Conservation (phyloP, 2,113 vertebrate species). For the Tachysurus vachellii region DNA sequence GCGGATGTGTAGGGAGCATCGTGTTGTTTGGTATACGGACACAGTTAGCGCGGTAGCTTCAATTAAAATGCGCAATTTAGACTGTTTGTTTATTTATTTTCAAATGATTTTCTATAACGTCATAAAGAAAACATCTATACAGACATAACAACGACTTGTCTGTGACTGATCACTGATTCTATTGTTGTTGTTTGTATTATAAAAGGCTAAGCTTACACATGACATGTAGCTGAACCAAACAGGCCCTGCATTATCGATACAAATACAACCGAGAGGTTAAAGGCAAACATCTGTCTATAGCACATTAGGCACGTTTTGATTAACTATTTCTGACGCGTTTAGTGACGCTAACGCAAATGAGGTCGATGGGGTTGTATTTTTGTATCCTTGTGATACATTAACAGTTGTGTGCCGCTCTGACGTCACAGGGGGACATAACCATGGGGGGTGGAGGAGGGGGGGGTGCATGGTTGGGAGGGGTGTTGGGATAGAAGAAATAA, state of each 20-base stretch:
- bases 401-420: background rate
- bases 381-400: background rate
- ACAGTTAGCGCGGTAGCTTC: conserved; percentile 2
- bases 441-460: too few relatives aligned
- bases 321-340: too few relatives aligned
- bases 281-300: background rate
- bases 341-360: too few relatives aligned
- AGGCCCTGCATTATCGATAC: background rate
- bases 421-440: background rate
- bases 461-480: too few relatives aligned
- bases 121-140: background rate
- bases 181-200: background rate
- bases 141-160: background rate
- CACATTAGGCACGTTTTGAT: background rate
- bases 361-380: background rate
- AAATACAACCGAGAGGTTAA: background rate
- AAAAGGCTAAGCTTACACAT: background rate
- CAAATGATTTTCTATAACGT: background rate
- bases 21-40: background rate
- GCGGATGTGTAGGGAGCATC: background rate
- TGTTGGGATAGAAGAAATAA: too few relatives aligned
- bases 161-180: background rate
- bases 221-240: background rate
- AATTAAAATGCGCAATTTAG: background rate
- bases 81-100: background rate